phyloP scores from a whole-genome alignment of 1,140 invertebrate genomes.

The Drosophila melanogaster region Release_6_plus_ISO1_MT NT_033777.3:8986501-8987000 shows the following conservation, averaged over 20 bases:
- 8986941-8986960: conserved; percentile 21
- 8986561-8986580: conserved; percentile 75
- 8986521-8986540: conserved; percentile 75
- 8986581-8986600: conserved; percentile 63
- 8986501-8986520: conserved; percentile 82
- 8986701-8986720: conserved; percentile 50
- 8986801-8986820: conserved; percentile 50
- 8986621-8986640: conserved; percentile 70
- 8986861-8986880: conserved; percentile 12
- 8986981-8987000: conserved; percentile 92
- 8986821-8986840: conserved; percentile 53
- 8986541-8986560: conserved; percentile 75
- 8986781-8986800: conserved; percentile 4
- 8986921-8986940: conserved; percentile 19
- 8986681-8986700: conserved; percentile 69
- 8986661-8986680: conserved; percentile 29
- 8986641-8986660: conserved; percentile 17
- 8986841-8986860: conserved; percentile 1
- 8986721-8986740: conserved; percentile 43
- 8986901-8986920: conserved; percentile 3
- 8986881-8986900: not conserved
- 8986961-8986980: conserved; percentile 89
- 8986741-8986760: conserved; percentile 2
- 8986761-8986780: conserved; percentile 37
- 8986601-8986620: conserved; percentile 70